Base-by-base conservation (phyloP, 2,888 invertebrate genomes). In the Unio pictorum region DNA sequence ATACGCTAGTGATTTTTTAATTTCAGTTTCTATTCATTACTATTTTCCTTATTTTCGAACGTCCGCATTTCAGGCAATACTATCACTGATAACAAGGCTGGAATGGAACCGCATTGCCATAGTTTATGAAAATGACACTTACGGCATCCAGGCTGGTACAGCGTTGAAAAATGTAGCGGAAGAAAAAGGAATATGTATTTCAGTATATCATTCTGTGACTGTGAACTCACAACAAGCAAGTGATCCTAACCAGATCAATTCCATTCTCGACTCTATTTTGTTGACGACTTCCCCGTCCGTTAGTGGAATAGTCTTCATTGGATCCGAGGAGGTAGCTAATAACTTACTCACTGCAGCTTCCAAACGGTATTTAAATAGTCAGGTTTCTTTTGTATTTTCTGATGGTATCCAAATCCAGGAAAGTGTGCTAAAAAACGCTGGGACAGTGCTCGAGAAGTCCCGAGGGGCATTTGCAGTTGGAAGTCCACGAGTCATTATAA, bases 81-180 rank as follows among this genome's bases (percentile, higher is more conserved):
- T 78, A 4, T 55, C 76, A 61, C 59, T 80, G 20, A 68, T 83
- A 69, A 15, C 69, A 23, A 7, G 58, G 15, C 69, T 81, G 15
- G 68, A 73, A 57, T 83, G 83, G 83, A 83, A 79, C 58, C 72
- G 80, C 59, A 76, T 83, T 18, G 83, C 78, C n/a, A 69, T 81
- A 4, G 66, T 81, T 11, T 79, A 79, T 58, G 77, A 76, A 23
- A 70, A 78, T 45, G 75, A 78, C 54, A 59, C 68, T 4, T 81
- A 81, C 57, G 83, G 83, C 0, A 59, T 58, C 7, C 71, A 75
- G n/a, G 74, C 66, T 0, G 70, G 67, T 20, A 28, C 30, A 6
- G 61, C 64, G 4, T 54, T 82, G 6, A 72, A 61, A 55, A 15
- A 23, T 1, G 61, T 55, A 11, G 67, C 75, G 1, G 55, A 68